phyloP scores from a whole-genome alignment of 2,113 vertebrate genomes.

The Ibidorhyncha struthersii region DNA sequence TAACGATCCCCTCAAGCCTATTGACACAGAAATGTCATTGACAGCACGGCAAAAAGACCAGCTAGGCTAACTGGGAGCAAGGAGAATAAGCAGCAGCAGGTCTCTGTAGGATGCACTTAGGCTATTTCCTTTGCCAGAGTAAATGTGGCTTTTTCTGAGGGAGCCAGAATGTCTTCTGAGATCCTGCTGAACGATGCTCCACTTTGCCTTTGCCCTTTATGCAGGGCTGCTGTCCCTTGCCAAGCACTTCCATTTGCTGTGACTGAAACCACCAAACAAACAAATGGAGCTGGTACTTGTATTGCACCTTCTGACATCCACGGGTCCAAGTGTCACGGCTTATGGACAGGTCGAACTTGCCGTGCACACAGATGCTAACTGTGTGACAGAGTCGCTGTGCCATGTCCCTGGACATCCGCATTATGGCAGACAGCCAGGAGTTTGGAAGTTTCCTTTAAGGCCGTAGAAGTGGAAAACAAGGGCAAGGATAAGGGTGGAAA shows the following conservation, averaged over 20 bases:
- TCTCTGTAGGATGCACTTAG: neutral
- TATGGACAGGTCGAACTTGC: neutral
- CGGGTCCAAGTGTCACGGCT: accelerated
- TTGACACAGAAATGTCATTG: neutral
- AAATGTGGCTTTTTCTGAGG: neutral
- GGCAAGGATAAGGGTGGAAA: neutral
- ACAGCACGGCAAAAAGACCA: neutral
- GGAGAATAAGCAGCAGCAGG: neutral
- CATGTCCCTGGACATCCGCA: neutral
- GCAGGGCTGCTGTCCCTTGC: neutral
- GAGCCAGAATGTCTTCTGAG: neutral
- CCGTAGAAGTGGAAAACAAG: neutral
- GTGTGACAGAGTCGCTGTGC: neutral
- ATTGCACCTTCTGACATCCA: neutral
- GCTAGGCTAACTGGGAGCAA: neutral
- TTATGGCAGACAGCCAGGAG: neutral
- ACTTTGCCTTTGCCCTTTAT: neutral
- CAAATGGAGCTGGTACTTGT: neutral
- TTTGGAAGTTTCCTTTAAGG: neutral
- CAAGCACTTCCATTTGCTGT: neutral
- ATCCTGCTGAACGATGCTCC: neutral
- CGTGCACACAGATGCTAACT: neutral
- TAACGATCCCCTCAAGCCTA: neutral
- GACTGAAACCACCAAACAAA: neutral
- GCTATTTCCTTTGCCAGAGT: neutral